Evolutionary conservation across 2,113 vertebrate genomes (phyloP), one percentile per base, ranked within the genome.

Genomic region (Ardeotis arabs): DNA sequence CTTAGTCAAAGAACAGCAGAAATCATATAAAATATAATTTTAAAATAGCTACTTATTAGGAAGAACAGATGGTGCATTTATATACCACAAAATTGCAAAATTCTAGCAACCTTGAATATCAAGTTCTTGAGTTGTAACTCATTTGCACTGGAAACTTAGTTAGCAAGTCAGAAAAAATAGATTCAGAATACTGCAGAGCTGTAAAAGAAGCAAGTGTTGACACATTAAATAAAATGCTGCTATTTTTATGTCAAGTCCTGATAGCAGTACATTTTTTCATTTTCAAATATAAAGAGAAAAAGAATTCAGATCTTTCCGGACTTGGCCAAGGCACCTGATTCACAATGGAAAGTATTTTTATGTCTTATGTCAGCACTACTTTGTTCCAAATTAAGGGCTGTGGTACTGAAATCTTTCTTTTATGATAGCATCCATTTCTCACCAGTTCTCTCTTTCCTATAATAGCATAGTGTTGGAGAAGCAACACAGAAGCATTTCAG

Each of bases 61-160:
- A 87, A 89, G 92, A 97, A 97, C 94, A 97, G 86, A 91, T 63
- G 68, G 93, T 90, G 35, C 72, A 82, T 95, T 96, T 88, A 88
- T 73, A 76, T 29, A 88, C 13, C 33, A 88, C 35, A 90, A 84
- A 84, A 83, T n/a, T 81, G 86, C 86, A 89, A 94, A 87, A 59
- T 86, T 95, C 87, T 78, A 92, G 67, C 58, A 84, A 69, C 87
- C 45, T 75, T 69, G 91, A 76, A 93, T 95, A 95, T 82, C 87
- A 80, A 68, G 83, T 95, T 95, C 91, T 95, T 89, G 67, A 88
- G 29, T 68, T 95, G 94, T 75, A 96, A 95, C 85, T 88, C 62
- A 50, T 94, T 97, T 94, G 41, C 87, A 53, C 81, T 96, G 88
- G 93, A 86, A 94, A 96, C 86, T 88, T 91, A 90, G 85, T 91